phyloP scores from a whole-genome alignment of 2,113 vertebrate genomes.

The Crypturellus undulatus region DNA sequence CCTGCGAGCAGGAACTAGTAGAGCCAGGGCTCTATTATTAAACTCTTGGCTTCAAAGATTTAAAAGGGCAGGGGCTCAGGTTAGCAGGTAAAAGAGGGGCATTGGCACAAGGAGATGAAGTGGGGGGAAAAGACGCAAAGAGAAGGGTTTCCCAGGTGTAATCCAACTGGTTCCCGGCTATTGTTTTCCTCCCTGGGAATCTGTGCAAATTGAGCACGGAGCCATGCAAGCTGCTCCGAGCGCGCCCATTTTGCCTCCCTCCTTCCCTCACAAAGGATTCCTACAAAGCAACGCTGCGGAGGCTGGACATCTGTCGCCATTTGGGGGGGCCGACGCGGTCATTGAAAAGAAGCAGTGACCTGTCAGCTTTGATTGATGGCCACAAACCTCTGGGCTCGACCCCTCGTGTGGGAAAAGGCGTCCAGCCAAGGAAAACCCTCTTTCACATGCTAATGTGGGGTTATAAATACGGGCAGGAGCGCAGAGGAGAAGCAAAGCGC shows the following conservation, averaged over 20 bases:
- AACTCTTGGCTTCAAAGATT: slow-evolving; percentile 7
- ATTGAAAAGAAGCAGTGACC: slow-evolving; percentile 89
- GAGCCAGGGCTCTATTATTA: neutral
- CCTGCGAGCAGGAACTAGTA: neutral
- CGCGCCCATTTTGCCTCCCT: slow-evolving; percentile 51
- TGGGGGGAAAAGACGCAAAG: neutral
- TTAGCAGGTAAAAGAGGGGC: slow-evolving; percentile 58
- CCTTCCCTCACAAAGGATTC: slow-evolving; percentile 65
- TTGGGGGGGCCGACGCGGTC: slow-evolving; percentile 73
- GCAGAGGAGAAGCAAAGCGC: slow-evolving; percentile 6
- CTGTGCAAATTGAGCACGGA: slow-evolving; percentile 27
- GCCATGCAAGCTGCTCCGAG: slow-evolving; percentile 58
- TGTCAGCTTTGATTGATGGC: slow-evolving; percentile 90
- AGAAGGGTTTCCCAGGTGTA: slow-evolving; percentile 76
- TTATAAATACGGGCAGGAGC: slow-evolving; percentile 83
- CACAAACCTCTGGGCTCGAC: slow-evolving; percentile 78
- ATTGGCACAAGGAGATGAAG: neutral
- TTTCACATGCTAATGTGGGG: slow-evolving; percentile 90
- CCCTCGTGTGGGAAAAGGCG: slow-evolving; percentile 89
- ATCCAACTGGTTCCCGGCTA: slow-evolving; percentile 69
- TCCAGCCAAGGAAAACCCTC: slow-evolving; percentile 78
- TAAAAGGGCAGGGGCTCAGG: neutral
- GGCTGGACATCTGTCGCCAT: slow-evolving; percentile 90
- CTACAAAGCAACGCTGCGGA: slow-evolving; percentile 74
- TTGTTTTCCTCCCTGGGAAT: slow-evolving; percentile 81